These are phyloP conservation scores for Orthonevra nobilis DNA, from an alignment of 2,888 invertebrate species.

Conservation along the genomic window DNA sequence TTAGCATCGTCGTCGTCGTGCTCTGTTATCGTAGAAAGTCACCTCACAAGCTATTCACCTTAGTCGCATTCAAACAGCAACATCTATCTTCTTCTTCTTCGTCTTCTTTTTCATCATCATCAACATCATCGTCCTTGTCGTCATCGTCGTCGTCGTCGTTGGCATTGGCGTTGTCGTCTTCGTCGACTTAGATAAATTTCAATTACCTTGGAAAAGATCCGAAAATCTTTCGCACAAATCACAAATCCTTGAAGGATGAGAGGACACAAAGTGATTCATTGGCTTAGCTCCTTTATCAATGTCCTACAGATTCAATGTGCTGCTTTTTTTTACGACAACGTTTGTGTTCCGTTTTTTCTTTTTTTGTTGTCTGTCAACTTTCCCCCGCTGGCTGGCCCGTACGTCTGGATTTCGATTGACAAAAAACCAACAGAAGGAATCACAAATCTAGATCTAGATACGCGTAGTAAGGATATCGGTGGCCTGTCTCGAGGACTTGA, in stretches of 20 bases:
- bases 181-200: slow-evolving; percentile 67
- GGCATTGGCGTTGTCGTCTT: slow-evolving; percentile 34
- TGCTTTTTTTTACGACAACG: slow-evolving; percentile 9
- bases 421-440: slow-evolving; percentile 31
- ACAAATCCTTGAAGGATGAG: slow-evolving; percentile 55
- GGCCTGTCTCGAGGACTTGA: too few relatives aligned
- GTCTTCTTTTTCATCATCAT: slow-evolving; percentile 14
- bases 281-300: slow-evolving; percentile 61
- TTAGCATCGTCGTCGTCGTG: slow-evolving; percentile 35
- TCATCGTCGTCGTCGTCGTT: slow-evolving; percentile 18
- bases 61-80: slow-evolving; percentile 9
- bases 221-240: slow-evolving; percentile 68
- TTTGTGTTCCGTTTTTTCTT: slow-evolving; percentile 13
- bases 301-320: slow-evolving; percentile 48
- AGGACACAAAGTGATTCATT: slow-evolving; percentile 58
- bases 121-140: slow-evolving; percentile 16
- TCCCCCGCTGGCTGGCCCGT: slow-evolving; percentile 37
- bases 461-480: slow-evolving; percentile 14
- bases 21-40: slow-evolving; percentile 22
- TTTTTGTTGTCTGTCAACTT: slow-evolving; percentile 12
- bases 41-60: slow-evolving; percentile 44
- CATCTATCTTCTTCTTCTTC: slow-evolving; percentile 48
- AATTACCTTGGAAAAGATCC: slow-evolving; percentile 63
- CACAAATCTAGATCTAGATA: neutral
- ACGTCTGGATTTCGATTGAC: slow-evolving; percentile 58